Conservation (phyloP, 2,888 invertebrate species). For the Rhodophaea formosa region DNA sequence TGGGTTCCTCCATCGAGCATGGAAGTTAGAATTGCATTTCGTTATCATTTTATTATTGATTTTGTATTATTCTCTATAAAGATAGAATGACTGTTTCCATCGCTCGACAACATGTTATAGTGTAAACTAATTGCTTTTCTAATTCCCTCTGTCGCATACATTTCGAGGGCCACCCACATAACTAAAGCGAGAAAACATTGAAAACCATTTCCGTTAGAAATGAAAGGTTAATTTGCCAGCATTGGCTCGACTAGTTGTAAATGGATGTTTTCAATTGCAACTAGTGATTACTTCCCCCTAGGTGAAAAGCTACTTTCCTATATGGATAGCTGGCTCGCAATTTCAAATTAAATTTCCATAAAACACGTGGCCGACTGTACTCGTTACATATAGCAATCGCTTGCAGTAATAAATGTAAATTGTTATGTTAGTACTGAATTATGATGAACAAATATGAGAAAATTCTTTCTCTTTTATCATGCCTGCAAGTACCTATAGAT, state of each 20-base stretch:
- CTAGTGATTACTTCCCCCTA: conserved; percentile 50
- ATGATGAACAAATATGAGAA: too few species aligned
- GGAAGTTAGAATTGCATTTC: too few species aligned
- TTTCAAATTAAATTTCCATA: conserved; percentile 22
- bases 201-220: conserved; percentile 42
- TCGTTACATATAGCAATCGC: conserved; percentile 14
- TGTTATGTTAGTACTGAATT: too few species aligned
- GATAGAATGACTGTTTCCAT: too few species aligned
- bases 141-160: background rate
- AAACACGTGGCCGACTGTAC: conserved; percentile 18
- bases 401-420: background rate
- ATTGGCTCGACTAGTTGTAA: conserved; percentile 43
- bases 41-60: too few species aligned
- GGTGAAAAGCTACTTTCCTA: conserved; percentile 63
- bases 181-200: conserved; percentile 37
- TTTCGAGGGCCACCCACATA: conserved; percentile 14
- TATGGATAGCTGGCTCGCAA: conserved; percentile 40
- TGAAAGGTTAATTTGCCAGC: conserved; percentile 47
- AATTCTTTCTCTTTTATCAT: too few species aligned
- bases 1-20: too few species aligned
- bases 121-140: too few species aligned
- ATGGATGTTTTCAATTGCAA: conserved; percentile 57
- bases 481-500: too few species aligned
- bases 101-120: too few species aligned
- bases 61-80: too few species aligned